These are phyloP conservation scores for Conchocele bisecta DNA, from an alignment of 2,888 invertebrate species.

Conservation along the genomic window DNA sequence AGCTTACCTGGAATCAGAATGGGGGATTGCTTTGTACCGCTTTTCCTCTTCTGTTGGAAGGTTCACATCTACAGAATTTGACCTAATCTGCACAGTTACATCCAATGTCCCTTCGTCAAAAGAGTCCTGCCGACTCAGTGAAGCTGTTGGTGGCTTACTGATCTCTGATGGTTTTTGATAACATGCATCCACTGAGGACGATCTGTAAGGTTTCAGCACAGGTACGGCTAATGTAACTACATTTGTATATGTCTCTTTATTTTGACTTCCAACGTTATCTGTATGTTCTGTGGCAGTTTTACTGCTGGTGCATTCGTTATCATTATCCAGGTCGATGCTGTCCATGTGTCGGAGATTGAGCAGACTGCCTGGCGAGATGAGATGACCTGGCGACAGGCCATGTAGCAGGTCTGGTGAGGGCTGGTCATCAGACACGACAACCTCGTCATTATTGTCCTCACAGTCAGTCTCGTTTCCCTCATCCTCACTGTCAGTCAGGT, in stretches of 20 bases:
- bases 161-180: constrained; percentile 40
- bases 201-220: constrained; percentile 72
- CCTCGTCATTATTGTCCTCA: constrained; percentile 47
- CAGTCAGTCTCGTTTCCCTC: constrained; percentile 53
- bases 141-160: constrained; percentile 13
- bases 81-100: constrained; percentile 72
- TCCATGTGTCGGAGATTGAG: too few relatives aligned
- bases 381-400: too few relatives aligned
- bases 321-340: too few relatives aligned
- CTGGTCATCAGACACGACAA: too few relatives aligned
- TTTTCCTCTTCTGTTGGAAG: constrained; percentile 72
- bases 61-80: constrained; percentile 77
- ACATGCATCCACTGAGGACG: constrained; percentile 77
- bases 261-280: constrained; percentile 51
- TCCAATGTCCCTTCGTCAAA: constrained; percentile 69
- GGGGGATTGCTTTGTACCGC: constrained; percentile 68
- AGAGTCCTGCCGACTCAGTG: constrained; percentile 65
- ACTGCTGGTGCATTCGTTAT: neutral
- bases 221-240: constrained; percentile 77
- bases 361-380: too few relatives aligned
- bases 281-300: too few relatives aligned
- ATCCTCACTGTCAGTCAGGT: constrained; percentile 54
- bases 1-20: constrained; percentile 49
- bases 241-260: constrained; percentile 61
- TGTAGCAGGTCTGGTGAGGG: too few relatives aligned